Base-by-base conservation (phyloP, 2,797 vertebrate species). In the Gambelia wislizenii region DNA sequence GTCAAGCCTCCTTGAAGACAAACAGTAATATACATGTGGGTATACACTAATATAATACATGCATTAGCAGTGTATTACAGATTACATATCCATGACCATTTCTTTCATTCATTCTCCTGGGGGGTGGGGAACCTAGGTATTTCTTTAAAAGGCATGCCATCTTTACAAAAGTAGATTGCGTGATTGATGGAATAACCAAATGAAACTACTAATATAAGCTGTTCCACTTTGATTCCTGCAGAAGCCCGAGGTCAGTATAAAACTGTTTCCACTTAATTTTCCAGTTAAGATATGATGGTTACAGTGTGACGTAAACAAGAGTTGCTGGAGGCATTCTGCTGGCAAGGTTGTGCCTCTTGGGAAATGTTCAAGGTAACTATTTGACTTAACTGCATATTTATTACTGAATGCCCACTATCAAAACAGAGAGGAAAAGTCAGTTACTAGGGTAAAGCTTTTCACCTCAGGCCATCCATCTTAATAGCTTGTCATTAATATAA, bases 401-500 rank as follows among this genome's bases (percentile, higher is more conserved):
- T 83, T 82, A 82, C 75, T 88, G 70, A 81, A 75, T 85, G 93
- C 89, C 75, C 72, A 84, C 42, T 89, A 92, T 59, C 42, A 88
- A 85, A 10, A 3, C 1, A 93, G 77, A 88, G 70, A 8, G 42
- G 4, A 64, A 39, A 85, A 72, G 14, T 33, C 80, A 91, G 91
- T n/a, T n/a, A n/a, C n/a, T 69, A 80, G 69, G 61, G 83, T 82
- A 91, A 81, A 89, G 49, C 90, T 86, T 89, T 94, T 90, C 72
- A 90, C 87, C 39, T 42, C n/a, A 69, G 89, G 90, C 91, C 91
- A 93, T 91, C 85, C 82, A 84, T 90, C 91, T 78, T 88, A 90
- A 94, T 36, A 93, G 59, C 82, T 91, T 91, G 85, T 77, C 81
- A 93, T 92, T 93, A 95, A 95, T 93, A 95, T 93, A 93, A 93